Evolutionary conservation across 2,888 invertebrate genomes (phyloP), one percentile per base, ranked within the genome.

Genomic region (Dermolepida albohirtum): DNA sequence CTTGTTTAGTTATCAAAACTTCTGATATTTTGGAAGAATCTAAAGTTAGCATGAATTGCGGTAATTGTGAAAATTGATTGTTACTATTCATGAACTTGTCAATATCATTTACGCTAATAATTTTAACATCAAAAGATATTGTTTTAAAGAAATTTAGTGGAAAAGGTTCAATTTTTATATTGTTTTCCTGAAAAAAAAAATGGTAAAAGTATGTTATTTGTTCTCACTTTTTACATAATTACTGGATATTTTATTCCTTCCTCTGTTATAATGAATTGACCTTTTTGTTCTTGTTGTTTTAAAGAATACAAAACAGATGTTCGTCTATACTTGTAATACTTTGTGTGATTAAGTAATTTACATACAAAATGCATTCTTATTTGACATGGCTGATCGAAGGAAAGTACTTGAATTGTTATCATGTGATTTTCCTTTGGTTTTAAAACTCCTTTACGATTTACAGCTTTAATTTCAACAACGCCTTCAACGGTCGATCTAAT

Each of bases 191-290:
- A 47, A 73, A 74, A 62, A 22, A 14, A 43, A 59, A 11, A n/a
- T 12, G 5, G 16, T 44, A 62, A 14, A 40, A 43, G 43, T n/a
- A 47, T 47, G 17, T 1, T 1, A 34, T 8, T 55, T 40, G 8
- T 4, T 50, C 50, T 11, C 16, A 16, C 1, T 11, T 44, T 12
- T 14, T 10, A 22, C 10, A 47, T 43, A 74, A 70, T 75, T 76
- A 84, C 84, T 55, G 81, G 78, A 67, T 76, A 70, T 14, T 65
- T 67, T n/a, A 72, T 74, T 65, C 81, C 82, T 66, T 78, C 78
- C 70, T 84, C 84, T 1, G 81, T 84, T 17, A 85, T 81, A 6
- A 74, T 78, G 73, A 85, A 85, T 63, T 83, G 78, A 27, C 77
- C 77, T 40, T 80, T 71, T 50, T 81, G 70, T 74, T 79, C 74